Conservation (phyloP, 2,888 invertebrate genomes). For the Leucoma salicis region DNA sequence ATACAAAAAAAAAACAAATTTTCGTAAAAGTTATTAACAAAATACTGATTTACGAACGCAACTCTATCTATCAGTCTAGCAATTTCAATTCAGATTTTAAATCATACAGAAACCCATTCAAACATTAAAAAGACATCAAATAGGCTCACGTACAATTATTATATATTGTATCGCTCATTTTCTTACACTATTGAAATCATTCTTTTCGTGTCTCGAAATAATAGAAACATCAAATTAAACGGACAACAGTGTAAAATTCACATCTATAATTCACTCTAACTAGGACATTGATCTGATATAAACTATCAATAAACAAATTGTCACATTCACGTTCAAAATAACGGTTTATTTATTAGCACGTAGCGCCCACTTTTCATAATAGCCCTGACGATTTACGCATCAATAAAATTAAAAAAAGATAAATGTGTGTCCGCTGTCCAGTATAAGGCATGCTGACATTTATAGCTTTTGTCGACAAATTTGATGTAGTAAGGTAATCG, state of each 20-base stretch:
- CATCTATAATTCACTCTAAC: constrained; percentile 20
- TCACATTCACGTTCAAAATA: constrained; percentile 25
- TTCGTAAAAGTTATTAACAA: no score
- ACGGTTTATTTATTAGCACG: constrained; percentile 23
- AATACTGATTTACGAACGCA: no score
- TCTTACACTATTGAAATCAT: neutral
- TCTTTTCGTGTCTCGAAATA: neutral
- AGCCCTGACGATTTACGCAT: constrained; percentile 35
- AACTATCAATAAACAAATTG: constrained; percentile 23
- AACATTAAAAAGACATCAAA: no score
- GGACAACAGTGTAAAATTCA: constrained; percentile 22
- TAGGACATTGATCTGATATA: constrained; percentile 23
- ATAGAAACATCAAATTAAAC: constrained; percentile 19
- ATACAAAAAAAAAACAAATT: no score
- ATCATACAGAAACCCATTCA: no score
- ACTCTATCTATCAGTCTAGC: no score
- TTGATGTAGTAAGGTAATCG: neutral
- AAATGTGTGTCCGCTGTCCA: constrained; percentile 24
- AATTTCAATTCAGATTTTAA: no score
- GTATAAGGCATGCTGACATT: constrained; percentile 14
- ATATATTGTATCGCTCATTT: no score
- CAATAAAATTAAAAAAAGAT: constrained; percentile 54
- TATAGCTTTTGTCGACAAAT: constrained; percentile 15
- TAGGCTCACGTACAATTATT: no score
- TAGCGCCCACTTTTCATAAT: constrained; percentile 32